These are phyloP conservation scores for Prunella fulvescens DNA, from an alignment of 2,113 vertebrate species.

Conservation along the genomic window DNA sequence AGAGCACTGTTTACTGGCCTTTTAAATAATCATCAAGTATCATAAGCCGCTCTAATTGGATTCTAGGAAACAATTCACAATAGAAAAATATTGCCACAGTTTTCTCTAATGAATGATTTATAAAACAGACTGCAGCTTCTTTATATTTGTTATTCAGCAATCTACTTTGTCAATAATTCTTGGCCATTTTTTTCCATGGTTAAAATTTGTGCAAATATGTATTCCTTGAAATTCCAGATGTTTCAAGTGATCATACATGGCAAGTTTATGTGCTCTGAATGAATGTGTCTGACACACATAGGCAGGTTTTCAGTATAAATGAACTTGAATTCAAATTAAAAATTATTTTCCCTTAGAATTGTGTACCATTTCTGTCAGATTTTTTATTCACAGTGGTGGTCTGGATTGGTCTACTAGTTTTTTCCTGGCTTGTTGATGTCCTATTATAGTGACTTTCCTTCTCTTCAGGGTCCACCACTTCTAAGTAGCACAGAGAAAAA, in stretches of 20 bases:
- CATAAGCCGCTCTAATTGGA: not conserved
- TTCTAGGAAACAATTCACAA: not conserved
- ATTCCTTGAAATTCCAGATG: not conserved
- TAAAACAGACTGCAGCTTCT: not conserved
- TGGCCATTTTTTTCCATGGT: not conserved
- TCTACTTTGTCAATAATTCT: not conserved
- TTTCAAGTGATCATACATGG: not conserved
- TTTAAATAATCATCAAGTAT: not conserved
- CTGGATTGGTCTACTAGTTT: not conserved
- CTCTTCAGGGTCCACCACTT: not conserved
- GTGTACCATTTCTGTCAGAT: not conserved
- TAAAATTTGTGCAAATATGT: not conserved
- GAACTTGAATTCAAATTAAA: not conserved
- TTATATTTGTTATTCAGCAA: not conserved
- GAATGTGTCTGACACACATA: not conserved
- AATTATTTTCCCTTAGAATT: not conserved
- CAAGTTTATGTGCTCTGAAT: not conserved
- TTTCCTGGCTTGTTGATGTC: accelerated
- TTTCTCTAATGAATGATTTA: not conserved
- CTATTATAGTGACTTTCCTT: not conserved
- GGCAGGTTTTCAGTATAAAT: not conserved
- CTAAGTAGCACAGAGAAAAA: not conserved
- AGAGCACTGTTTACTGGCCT: not conserved
- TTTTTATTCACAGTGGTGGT: not conserved
- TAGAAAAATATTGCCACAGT: not conserved